Conservation (phyloP, 2,888 invertebrate genomes). For the Pollenia labialis region DNA sequence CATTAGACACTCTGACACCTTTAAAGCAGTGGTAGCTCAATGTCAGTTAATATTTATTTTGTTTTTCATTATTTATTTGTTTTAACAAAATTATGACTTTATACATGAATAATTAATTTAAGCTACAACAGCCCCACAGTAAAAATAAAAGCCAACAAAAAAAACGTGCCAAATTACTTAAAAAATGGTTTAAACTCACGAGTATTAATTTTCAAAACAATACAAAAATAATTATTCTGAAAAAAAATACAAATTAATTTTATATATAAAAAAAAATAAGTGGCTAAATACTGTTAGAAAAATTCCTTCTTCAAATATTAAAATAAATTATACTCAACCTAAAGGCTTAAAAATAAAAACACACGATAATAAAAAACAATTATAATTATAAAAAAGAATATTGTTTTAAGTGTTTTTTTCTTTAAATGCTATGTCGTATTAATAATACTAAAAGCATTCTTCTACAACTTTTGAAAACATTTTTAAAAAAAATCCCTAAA, state of each 20-base stretch:
- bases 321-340: slow-evolving; percentile 11
- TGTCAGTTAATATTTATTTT: slow-evolving; percentile 30
- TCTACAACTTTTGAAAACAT: no score
- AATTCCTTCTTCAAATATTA: background rate
- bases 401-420: background rate
- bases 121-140: background rate
- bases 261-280: slow-evolving; percentile 8
- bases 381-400: background rate
- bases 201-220: slow-evolving; percentile 23
- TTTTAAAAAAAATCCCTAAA: no score
- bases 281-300: background rate
- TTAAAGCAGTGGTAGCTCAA: slow-evolving; percentile 20
- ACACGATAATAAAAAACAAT: background rate
- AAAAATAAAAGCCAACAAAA: background rate
- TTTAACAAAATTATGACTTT: slow-evolving; percentile 32
- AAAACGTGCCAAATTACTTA: slow-evolving; percentile 28
- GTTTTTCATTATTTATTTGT: background rate
- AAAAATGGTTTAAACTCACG: slow-evolving; percentile 28
- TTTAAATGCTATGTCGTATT: no score
- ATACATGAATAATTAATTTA: slow-evolving; percentile 33
- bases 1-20: background rate
- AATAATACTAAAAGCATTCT: no score
- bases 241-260: slow-evolving; percentile 2
- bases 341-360: background rate
- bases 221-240: slow-evolving; percentile 10